Percentiles rank a stretch among this genome's conserved stretches.
phyloP scores from a whole-genome alignment of 2,888 invertebrate species.

The Laspeyria flexula region DNA sequence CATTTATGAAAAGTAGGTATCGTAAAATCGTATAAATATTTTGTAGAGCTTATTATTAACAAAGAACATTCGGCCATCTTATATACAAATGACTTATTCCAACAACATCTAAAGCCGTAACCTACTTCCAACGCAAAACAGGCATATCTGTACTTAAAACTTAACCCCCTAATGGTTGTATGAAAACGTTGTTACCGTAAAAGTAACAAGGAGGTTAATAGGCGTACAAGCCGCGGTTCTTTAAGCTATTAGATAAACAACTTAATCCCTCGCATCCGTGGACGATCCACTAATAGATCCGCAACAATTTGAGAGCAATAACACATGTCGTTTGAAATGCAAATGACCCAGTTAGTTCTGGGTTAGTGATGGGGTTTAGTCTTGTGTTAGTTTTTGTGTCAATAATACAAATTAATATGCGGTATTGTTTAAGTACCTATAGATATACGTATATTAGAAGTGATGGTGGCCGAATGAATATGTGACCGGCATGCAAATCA shows the following conservation, averaged over 20 bases:
- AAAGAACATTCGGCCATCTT: neutral
- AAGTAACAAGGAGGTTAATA: conserved; percentile 32
- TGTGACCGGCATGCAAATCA: no score
- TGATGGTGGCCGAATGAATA: no score
- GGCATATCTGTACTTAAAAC: conserved; percentile 14
- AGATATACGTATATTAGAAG: no score
- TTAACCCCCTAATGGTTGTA: conserved; percentile 15
- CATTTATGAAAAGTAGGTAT: no score
- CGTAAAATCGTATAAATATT: no score
- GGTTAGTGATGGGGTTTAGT: conserved; percentile 19
- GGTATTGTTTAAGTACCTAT: no score
- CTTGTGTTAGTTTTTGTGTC: neutral
- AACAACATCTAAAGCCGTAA: neutral
- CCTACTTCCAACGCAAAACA: conserved; percentile 1
- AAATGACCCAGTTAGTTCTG: conserved; percentile 46
- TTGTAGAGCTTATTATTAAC: no score
- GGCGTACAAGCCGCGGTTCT: conserved; percentile 30
- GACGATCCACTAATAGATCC: conserved; percentile 37
- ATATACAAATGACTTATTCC: neutral
- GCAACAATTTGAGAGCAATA: conserved; percentile 46
- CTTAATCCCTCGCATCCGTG: conserved; percentile 45
- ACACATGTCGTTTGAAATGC: conserved; percentile 58
- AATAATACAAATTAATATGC: no score
- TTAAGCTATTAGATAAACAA: conserved; percentile 38
- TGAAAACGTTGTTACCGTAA: conserved; percentile 22